Base-by-base conservation (phyloP, 2,797 vertebrate species). In the Xenops minutus region DNA sequence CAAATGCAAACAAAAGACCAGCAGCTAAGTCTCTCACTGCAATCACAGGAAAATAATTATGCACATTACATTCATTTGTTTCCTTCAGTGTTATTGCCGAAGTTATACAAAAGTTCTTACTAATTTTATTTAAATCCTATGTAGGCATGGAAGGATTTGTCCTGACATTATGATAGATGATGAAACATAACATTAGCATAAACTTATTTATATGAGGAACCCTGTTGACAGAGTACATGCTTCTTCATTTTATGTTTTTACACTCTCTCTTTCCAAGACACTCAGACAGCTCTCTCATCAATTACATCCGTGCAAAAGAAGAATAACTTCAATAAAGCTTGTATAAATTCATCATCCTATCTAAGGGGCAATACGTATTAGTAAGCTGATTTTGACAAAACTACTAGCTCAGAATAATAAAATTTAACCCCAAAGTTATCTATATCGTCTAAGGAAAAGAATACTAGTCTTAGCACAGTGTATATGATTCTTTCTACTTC, bases 241-340 rank as follows among this genome's bases (percentile, higher is more conserved):
- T 82, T 85, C 83, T 92, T 93, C 81, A 90, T 84, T 93, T 88
- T 43, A 41, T 30, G 20, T 74, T 87, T 91, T 90, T 56, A 26
- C 56, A 27, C 85, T 85, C 39, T 48, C 20, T 71, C 58, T 74
- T 93, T 86, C 68, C 67, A 74, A 82, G 59, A 73, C 1, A 8
- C 61, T 94, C 59, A 92, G 54, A 48, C 43, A 75, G 41, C 32
- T 84, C 67, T 86, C 39, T 49, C 77, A 79, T 95, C 80, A 79
- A 46, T 92, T 85, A 94, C 16, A 88, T 23, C 13, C 71, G 54
- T 39, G 54, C 54, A 91, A 68, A 69, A 78, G 88, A 92, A 73
- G 34, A 85, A 81, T 23, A 80, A 74, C 61, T 92, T 62, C 54
- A 93, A 86, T 79, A 93, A 89, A 88, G 24, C 61, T 73, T 34